These are phyloP conservation scores for Pyrochroa serraticornis DNA, from an alignment of 2,888 invertebrate genomes.

Conservation along the genomic window DNA sequence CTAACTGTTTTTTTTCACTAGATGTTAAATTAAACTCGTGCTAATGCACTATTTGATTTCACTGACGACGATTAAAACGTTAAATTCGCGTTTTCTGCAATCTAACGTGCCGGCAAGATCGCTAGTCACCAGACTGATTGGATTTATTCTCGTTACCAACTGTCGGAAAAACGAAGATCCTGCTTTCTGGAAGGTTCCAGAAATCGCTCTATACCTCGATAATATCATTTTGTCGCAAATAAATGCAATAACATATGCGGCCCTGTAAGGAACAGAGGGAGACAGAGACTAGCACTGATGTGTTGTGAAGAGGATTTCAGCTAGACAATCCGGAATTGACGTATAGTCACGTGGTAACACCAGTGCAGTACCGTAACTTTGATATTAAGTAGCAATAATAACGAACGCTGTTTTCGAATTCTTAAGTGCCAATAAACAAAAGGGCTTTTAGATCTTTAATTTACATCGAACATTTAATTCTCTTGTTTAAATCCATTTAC, in stretches of 20 bases:
- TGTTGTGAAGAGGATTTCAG: too few species aligned
- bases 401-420: too few species aligned
- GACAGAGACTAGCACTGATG: not conserved
- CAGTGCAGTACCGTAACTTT: too few species aligned
- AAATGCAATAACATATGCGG: not conserved
- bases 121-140: constrained; percentile 12
- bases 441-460: too few species aligned
- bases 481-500: too few species aligned
- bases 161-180: constrained; percentile 14
- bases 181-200: constrained; percentile 25
- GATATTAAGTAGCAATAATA: too few species aligned
- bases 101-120: constrained; percentile 16
- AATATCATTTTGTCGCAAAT: not conserved
- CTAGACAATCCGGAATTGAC: too few species aligned
- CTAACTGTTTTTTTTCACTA: not conserved
- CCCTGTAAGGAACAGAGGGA: not conserved
- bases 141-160: constrained; percentile 20
- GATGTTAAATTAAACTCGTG: not conserved
- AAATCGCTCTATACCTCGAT: not conserved
- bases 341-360: too few species aligned
- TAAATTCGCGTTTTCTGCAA: constrained; percentile 10
- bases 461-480: too few species aligned
- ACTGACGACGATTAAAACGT: not conserved
- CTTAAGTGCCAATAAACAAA: too few species aligned
- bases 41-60: not conserved